Percentiles rank a stretch among this genome's conserved stretches.
Conservation (phyloP, 2,888 invertebrate species). For the Tinea pellionella region DNA sequence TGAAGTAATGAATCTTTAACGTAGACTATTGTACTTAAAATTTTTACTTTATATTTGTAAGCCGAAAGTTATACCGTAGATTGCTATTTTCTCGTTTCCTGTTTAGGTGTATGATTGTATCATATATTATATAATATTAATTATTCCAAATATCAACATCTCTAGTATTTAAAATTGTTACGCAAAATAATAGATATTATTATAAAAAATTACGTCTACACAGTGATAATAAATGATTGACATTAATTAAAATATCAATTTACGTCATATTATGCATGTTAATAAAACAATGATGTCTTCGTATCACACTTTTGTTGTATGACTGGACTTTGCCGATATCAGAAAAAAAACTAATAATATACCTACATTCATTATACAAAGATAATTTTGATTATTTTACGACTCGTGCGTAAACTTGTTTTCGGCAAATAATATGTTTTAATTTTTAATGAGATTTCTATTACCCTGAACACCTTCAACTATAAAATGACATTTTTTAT, state of each 20-base stretch:
- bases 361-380: background rate
- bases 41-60: no score
- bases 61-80: no score
- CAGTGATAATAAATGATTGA: background rate
- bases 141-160: background rate
- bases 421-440: background rate
- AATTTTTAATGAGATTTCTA: background rate
- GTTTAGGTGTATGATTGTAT: no score
- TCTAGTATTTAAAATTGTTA: background rate
- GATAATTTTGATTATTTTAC: background rate
- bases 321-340: background rate
- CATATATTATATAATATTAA: no score
- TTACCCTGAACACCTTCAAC: background rate
- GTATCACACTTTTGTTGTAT: constrained; percentile 8
- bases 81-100: no score
- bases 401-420: constrained; percentile 5
- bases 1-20: no score
- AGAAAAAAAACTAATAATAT: constrained; percentile 1
- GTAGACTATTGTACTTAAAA: no score
- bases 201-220: background rate
- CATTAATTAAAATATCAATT: constrained; percentile 4
- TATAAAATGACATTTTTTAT: background rate
- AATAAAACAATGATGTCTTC: background rate
- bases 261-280: background rate
- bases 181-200: background rate